Percentiles rank a stretch among this genome's conserved stretches.
Conservation (phyloP, 1,140 invertebrate genomes). For the Drosophila athabasca region DNA sequence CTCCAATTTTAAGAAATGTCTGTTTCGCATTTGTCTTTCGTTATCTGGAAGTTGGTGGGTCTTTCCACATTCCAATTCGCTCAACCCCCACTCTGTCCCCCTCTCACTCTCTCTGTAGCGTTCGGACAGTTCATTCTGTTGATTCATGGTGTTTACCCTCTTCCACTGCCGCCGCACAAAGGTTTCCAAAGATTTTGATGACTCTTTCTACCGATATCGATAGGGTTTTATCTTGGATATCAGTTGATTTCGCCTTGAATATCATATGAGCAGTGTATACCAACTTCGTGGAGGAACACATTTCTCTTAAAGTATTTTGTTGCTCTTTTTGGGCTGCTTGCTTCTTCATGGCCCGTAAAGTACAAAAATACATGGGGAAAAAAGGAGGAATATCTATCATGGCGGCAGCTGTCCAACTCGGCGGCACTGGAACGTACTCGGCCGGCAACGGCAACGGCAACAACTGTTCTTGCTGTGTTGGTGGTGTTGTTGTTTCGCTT, state of each 20-base stretch:
- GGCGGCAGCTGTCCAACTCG: slow-evolving; percentile 65
- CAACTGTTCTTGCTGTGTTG: slow-evolving; percentile 25
- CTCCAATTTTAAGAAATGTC: slow-evolving; percentile 28
- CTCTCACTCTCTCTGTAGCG: no score
- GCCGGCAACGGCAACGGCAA: slow-evolving; percentile 8
- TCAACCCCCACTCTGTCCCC: neutral
- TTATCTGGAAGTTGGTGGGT: slow-evolving; percentile 17
- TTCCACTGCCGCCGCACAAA: neutral
- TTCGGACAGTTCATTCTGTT: neutral
- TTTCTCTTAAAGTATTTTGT: slow-evolving; percentile 9
- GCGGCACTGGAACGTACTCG: slow-evolving; percentile 45
- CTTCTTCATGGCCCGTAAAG: slow-evolving; percentile 52
- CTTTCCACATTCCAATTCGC: slow-evolving; percentile 9
- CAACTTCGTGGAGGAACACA: neutral
- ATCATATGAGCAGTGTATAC: neutral
- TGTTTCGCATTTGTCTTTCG: slow-evolving; percentile 8
- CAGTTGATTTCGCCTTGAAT: no score
- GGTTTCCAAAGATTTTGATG: no score
- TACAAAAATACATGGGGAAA: slow-evolving; percentile 63
- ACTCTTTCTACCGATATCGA: neutral
- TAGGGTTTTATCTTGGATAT: neutral
- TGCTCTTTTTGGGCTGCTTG: slow-evolving; percentile 24
- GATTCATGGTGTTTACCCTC: neutral
- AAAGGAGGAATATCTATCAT: slow-evolving; percentile 54
- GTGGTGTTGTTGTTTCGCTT: slow-evolving; percentile 30